These are phyloP conservation scores for Cyclopterus lumpus DNA, from an alignment of 2,797 vertebrate species.

Conservation along the genomic window DNA sequence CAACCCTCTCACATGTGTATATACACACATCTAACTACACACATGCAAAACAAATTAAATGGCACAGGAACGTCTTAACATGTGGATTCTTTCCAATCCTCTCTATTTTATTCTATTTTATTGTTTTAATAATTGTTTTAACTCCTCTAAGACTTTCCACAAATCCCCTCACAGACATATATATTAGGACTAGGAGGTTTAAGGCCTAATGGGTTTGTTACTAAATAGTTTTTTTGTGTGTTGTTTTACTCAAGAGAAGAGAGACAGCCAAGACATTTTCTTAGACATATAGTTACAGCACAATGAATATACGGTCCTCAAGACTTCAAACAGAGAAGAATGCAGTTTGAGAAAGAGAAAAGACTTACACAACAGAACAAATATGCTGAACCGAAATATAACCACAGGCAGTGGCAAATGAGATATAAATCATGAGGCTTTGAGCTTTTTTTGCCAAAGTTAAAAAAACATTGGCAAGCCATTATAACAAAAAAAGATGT, in stretches of 20 bases:
- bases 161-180: conserved; percentile 2
- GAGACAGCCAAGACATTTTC: conserved; percentile 10
- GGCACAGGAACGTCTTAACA: background rate
- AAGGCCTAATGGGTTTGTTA: background rate
- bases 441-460: conserved; percentile 1
- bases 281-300: background rate
- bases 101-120: conserved; percentile 4
- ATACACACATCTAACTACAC: background rate
- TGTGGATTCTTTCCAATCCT: background rate
- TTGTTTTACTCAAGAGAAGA: background rate
- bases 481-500: background rate
- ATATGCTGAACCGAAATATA: conserved; percentile 9
- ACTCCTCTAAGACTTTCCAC: conserved; percentile 5
- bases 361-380: background rate
- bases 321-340: background rate
- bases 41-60: background rate
- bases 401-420: conserved; percentile 16
- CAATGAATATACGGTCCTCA: conserved; percentile 1
- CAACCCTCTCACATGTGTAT: background rate
- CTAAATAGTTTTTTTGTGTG: conserved; percentile 1
- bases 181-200: conserved; percentile 3
- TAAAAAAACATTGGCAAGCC: conserved; percentile 12
- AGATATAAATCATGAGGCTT: conserved; percentile 6
- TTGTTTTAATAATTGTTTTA: conserved; percentile 27
- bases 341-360: background rate